Percentiles rank a stretch among this genome's conserved stretches.
Evolutionary conservation across 2,888 invertebrate species (phyloP).

Genomic region (Oasisia sp.): DNA sequence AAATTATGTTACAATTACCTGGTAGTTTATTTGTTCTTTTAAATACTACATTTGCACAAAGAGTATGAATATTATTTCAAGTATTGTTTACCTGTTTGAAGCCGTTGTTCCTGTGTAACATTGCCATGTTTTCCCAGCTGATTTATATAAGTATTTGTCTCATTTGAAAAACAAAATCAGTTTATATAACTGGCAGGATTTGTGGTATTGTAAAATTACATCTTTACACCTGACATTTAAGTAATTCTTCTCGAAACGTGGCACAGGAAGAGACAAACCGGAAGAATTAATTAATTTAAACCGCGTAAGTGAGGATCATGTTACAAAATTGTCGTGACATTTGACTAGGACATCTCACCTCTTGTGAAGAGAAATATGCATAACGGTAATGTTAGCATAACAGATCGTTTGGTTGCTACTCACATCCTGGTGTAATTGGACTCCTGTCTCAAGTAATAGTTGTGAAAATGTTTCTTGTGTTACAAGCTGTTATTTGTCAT

Average conservation of each 20-base stretch:
- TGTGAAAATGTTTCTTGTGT: neutral
- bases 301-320: neutral
- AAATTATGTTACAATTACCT: too few species aligned
- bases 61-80: neutral
- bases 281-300: neutral
- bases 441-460: neutral
- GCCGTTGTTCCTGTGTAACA: neutral
- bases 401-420: neutral
- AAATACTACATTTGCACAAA: neutral
- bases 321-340: conserved; percentile 7
- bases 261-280: too few species aligned
- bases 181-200: neutral
- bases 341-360: neutral
- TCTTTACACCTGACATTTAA: too few species aligned
- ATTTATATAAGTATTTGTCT: neutral
- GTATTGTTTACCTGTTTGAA: neutral
- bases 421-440: neutral
- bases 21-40: neutral
- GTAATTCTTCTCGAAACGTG: neutral
- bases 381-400: neutral
- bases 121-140: neutral
- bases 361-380: neutral
- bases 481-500: conserved; percentile 17
- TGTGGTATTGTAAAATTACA: neutral
- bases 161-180: neutral